phyloP scores from a whole-genome alignment of 2,888 invertebrate genomes.

The Trachelus iudaicus region DNA sequence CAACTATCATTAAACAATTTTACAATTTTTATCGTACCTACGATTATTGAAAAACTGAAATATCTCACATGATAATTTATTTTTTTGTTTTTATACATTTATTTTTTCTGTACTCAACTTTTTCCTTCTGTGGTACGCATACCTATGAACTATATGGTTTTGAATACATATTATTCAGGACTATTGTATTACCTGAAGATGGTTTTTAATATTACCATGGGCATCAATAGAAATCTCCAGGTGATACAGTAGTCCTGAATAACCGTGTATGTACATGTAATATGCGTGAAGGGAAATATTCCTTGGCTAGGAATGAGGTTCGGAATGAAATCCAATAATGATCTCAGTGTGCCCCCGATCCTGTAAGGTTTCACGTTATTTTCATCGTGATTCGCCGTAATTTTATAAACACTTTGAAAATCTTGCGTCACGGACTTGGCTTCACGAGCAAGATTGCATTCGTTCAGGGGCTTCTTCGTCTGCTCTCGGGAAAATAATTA shows the following conservation, averaged over 20 bases:
- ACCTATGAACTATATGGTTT: too few species aligned
- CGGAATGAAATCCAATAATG: constrained; percentile 49
- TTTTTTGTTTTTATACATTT: background rate
- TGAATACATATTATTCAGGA: background rate
- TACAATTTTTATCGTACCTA: background rate
- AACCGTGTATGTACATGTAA: background rate
- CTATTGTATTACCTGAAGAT: too few species aligned
- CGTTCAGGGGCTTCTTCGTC: constrained; percentile 52
- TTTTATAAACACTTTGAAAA: constrained; percentile 66
- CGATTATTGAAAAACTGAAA: background rate
- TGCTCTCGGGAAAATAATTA: constrained; percentile 58
- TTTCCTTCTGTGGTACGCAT: too few species aligned
- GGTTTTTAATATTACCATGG: too few species aligned
- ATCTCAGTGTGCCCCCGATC: constrained; percentile 39
- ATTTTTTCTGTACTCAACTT: too few species aligned
- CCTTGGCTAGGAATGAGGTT: constrained; percentile 1
- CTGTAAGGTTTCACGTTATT: constrained; percentile 52
- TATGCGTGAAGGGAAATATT: background rate
- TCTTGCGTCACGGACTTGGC: constrained; percentile 48
- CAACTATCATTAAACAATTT: background rate
- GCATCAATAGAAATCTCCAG: too few species aligned
- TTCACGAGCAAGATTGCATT: constrained; percentile 17
- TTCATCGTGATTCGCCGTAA: constrained; percentile 55
- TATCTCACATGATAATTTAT: background rate
- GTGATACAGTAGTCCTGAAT: too few species aligned